Conservation (phyloP, 2,113 vertebrate genomes). For the Psophia crepitans region DNA sequence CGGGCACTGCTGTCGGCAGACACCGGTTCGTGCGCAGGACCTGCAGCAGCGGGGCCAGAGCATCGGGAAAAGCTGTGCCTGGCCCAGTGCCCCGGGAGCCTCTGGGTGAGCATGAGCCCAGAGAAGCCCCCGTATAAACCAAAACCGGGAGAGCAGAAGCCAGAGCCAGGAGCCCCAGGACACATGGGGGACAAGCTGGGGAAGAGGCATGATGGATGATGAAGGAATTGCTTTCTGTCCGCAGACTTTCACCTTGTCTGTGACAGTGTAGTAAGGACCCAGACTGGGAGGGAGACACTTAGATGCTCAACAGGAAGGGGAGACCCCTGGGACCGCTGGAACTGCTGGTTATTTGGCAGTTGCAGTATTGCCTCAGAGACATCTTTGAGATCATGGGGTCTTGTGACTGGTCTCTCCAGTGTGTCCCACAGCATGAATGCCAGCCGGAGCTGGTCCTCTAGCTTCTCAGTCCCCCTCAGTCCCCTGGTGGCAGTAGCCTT, state of each 20-base stretch:
- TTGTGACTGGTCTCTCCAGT: neutral
- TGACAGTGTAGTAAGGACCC: no score
- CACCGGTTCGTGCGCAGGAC: accelerated
- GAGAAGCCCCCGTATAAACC: no score
- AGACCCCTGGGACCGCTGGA: neutral
- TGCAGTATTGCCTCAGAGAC: no score
- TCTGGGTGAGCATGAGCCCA: no score
- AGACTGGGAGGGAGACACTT: accelerated
- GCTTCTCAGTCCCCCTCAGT: neutral
- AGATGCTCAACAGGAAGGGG: neutral
- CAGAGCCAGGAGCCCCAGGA: no score
- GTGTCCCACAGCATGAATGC: neutral
- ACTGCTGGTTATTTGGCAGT: neutral
- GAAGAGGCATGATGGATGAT: no score
- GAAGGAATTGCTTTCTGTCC: no score
- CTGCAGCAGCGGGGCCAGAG: neutral
- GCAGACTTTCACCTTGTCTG: no score
- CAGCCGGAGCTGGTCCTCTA: neutral
- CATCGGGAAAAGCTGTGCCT: neutral
- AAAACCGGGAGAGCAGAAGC: no score
- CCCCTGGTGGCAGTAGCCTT: neutral
- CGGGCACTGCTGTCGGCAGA: neutral
- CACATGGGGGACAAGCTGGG: no score
- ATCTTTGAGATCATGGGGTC: neutral
- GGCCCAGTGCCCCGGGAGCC: neutral